phyloP scores from a whole-genome alignment of 2,113 vertebrate species.

The Columba livia region DNA sequence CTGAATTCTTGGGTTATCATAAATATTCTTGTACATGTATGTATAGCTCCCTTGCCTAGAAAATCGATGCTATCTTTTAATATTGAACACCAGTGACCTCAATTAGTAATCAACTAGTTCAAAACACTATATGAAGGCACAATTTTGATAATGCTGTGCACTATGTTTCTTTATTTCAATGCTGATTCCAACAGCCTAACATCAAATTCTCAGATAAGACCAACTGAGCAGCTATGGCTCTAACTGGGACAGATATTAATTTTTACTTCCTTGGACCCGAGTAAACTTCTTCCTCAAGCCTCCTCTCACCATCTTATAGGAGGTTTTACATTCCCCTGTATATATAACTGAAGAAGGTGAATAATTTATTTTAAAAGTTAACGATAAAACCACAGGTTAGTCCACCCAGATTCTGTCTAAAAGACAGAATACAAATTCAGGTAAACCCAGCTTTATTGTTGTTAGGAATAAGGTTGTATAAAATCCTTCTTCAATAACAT shows the following conservation, averaged over 20 bases:
- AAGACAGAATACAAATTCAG: background rate
- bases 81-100: background rate
- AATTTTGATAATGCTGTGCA: background rate
- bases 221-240: background rate
- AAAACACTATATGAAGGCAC: background rate
- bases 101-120: background rate
- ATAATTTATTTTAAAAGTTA: background rate
- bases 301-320: background rate
- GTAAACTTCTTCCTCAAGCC: background rate
- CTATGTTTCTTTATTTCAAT: background rate
- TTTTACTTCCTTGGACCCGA: background rate
- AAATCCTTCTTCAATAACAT: background rate
- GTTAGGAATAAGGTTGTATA: background rate
- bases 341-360: background rate
- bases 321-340: background rate
- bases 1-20: background rate
- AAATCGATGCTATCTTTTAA: background rate
- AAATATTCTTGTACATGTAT: background rate
- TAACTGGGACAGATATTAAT: background rate
- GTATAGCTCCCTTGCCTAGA: background rate
- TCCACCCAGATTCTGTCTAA: background rate
- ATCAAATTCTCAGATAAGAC: background rate
- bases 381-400: background rate
- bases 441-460: background rate
- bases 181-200: background rate